Evolutionary conservation across 2,797 vertebrate species (phyloP), one percentile per base, ranked within the genome.

Genomic region (Cottoperca gobio): DNA sequence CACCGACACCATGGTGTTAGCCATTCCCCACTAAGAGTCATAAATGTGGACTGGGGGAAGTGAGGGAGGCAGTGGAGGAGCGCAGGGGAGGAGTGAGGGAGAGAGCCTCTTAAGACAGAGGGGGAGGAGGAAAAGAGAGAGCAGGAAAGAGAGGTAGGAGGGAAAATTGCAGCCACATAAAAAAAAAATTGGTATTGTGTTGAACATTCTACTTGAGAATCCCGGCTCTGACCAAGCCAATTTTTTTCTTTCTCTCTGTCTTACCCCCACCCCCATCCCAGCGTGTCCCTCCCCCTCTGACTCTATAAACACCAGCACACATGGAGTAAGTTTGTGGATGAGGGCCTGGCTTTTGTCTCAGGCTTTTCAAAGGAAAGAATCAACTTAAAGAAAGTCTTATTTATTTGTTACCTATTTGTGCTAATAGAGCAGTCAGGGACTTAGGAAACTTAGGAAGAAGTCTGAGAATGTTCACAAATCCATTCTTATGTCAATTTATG

Each of bases 1-100:
- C 78, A 93, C 59, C 2, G 91, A 93, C 64, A 94, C 89, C 89
- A 93, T 85, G 81, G 90, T 86, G 85, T 94, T 87, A 66, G 94
- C 93, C 94, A 94, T 95, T 89, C 84, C 85, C 73, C 19, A 49
- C 57, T 64, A 71, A 2, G 59, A 81, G 66, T 58, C 60, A 78
- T 58, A 85, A 88, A 84, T 88, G 81, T 77, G 82, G 73, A 81
- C 19, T 42, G 65, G 64, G 60, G 66, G 59, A 57, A 55, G 61
- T 10, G 48, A 70, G 77, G 58, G 76, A 84, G 70, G 79, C 45
- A 45, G 81, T n/a, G 75, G 73, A 73, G 75, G 75, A 83, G 73
- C 45, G 73, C 73, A 80, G 70, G 81, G 85, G 79, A 83, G 89
- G 88, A 88, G 85, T 85, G 79, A 86, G 64, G 61, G 58, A 73